Base-by-base conservation (phyloP, 2,113 vertebrate genomes). In the Silurus asotus region DNA sequence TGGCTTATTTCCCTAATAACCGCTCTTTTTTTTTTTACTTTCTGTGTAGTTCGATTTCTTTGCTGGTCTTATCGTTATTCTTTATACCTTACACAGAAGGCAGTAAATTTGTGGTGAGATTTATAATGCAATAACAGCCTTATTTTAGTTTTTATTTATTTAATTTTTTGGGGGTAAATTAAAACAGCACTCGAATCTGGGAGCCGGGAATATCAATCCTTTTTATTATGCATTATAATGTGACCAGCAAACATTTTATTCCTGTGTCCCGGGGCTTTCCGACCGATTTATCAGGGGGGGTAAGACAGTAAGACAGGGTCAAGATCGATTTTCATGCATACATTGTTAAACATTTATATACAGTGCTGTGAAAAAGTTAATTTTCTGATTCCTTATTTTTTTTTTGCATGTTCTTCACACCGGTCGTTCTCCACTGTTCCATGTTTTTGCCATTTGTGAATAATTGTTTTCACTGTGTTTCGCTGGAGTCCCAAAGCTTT, bases 1-100 rank as follows among this genome's bases (percentile, higher is more conserved):
- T 61, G 77, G 81, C 80, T 74, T 75, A 64, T 84, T 81, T 88
- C 84, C 58, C 75, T 81, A 4, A 51, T 53, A 65, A 53, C 19
- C 48, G 45, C 51, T 69, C 78, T 77, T 84, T 81, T 59, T 28
- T 55, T 49, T 59, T 0, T 17, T 65, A 56, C 23, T 23, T 7
- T 20, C 76, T 53, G 48, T 81, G 49, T 37, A 65, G 25, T 25
- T 74, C 20, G 23, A 72, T 45, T 45, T 15, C 37, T 70, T 45
- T 45, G 8, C 37, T 70, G 10, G 49, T 69, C 9, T 51, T 83
- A 1, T 37, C 37, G 10, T 19, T 48, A 8, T n/a, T 49, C 20
- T 61, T 61, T 48, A 49, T 53, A 8, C 17, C 7, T n/a, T 17
- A 10, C 8, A 6, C 15, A 28, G 6, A 17, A 25, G 13, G 45